These are phyloP conservation scores for Drosophila pseudoananassae DNA, from an alignment of 1,140 invertebrate genomes.

Conservation along the genomic window DNA sequence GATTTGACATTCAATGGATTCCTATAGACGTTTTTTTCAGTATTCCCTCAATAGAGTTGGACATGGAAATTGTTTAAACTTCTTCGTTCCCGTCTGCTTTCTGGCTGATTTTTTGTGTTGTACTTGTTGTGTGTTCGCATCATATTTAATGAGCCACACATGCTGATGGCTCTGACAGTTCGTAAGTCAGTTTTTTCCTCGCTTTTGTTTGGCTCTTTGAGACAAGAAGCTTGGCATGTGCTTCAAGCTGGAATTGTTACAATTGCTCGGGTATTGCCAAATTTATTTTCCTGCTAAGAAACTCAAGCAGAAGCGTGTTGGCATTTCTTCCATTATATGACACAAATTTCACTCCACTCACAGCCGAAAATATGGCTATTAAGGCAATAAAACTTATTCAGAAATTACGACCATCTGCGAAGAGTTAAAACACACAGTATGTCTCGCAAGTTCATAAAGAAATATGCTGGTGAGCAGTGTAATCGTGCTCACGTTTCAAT, in stretches of 20 bases:
- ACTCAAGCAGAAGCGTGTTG: conserved; percentile 47
- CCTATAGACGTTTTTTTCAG: background rate
- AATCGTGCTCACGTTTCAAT: conserved; percentile 43
- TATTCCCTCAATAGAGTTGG: conserved; percentile 72
- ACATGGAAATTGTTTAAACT: conserved; percentile 77
- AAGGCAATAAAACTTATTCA: conserved; percentile 2
- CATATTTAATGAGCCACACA: conserved; percentile 78
- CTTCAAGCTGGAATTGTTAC: conserved; percentile 39
- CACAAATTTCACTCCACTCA: conserved; percentile 62
- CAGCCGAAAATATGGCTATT: conserved; percentile 33
- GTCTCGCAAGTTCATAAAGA: background rate
- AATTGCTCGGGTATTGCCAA: conserved; percentile 52
- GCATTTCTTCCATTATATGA: conserved; percentile 50
- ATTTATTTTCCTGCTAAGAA: conserved; percentile 38
- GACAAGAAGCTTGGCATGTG: conserved; percentile 33
- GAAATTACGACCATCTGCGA: background rate
- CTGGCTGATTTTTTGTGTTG: conserved; percentile 13
- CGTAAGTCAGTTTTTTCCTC: conserved; percentile 38
- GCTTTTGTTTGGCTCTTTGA: conserved; percentile 7
- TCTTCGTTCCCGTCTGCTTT: conserved; percentile 36
- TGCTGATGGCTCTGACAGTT: conserved; percentile 48
- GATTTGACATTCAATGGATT: too few relatives aligned
- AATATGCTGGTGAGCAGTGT: conserved; percentile 10
- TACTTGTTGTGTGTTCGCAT: conserved; percentile 60
- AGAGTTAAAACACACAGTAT: too few relatives aligned